Conservation (phyloP, 2,888 invertebrate species). For the Escarpia spicata region DNA sequence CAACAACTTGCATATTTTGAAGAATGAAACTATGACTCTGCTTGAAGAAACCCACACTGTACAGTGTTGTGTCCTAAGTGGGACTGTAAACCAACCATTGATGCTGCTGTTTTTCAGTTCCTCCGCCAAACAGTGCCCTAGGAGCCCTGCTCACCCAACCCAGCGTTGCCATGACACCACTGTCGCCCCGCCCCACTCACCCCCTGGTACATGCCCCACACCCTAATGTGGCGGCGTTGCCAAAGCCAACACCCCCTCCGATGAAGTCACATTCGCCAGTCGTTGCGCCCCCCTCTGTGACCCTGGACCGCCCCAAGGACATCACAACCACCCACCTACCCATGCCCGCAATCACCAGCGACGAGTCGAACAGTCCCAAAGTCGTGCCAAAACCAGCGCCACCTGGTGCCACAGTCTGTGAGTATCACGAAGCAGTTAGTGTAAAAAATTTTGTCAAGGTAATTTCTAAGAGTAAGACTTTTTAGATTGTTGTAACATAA, state of each 20-base stretch:
- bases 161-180: not conserved
- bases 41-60: not conserved
- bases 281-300: slow-evolving; percentile 2
- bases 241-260: slow-evolving; percentile 24
- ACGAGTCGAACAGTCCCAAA: slow-evolving; percentile 58
- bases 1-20: too few relatives aligned
- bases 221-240: not conserved
- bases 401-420: slow-evolving; percentile 60
- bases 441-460: not conserved
- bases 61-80: not conserved
- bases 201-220: not conserved
- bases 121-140: slow-evolving; percentile 31
- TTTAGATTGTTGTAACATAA: not conserved
- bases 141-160: slow-evolving; percentile 37
- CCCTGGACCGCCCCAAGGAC: slow-evolving; percentile 26
- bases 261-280: slow-evolving; percentile 14
- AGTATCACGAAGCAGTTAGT: slow-evolving; percentile 40
- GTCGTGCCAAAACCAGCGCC: slow-evolving; percentile 55
- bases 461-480: not conserved
- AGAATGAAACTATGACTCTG: too few relatives aligned
- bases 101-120: not conserved
- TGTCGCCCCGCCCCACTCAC: not conserved
- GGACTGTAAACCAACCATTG: not conserved
- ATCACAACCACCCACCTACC: slow-evolving; percentile 30
- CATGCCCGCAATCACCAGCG: slow-evolving; percentile 40